phyloP scores from a whole-genome alignment of 2,113 vertebrate genomes.

The Misgurnus mizolepis region DNA sequence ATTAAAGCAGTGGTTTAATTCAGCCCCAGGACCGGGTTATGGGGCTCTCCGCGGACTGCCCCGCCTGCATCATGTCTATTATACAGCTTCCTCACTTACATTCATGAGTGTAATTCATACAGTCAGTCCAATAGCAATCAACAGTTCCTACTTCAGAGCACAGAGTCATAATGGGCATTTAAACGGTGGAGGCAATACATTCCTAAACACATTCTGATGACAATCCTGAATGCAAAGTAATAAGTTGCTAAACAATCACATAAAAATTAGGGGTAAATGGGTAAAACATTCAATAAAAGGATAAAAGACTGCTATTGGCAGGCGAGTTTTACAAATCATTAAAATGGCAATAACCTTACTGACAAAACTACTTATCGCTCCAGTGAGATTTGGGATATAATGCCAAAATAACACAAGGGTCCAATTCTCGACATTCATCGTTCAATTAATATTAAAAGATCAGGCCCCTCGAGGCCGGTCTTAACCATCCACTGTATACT shows the following conservation, averaged over 20 bases:
- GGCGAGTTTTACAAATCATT: conserved; percentile 1
- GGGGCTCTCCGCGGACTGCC: conserved; percentile 7
- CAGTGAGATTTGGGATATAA: conserved; percentile 21
- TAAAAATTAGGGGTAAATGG: background rate
- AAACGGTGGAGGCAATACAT: conserved; percentile 40
- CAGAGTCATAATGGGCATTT: conserved; percentile 9
- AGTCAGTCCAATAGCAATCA: conserved; percentile 33
- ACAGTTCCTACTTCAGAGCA: conserved; percentile 12
- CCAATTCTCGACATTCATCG: conserved; percentile 35
- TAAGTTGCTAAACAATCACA: conserved; percentile 3
- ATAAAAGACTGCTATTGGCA: background rate
- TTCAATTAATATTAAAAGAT: conserved; percentile 17
- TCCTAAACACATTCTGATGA: conserved; percentile 33
- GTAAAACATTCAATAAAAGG: conserved; percentile 18
- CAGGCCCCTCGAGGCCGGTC: background rate
- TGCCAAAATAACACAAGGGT: conserved; percentile 11
- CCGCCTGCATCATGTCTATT: conserved; percentile 10
- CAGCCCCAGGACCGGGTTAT: background rate
- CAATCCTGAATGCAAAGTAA: conserved; percentile 16
- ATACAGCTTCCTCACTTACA: conserved; percentile 39
- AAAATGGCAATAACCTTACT: conserved; percentile 17
- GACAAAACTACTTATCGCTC: conserved; percentile 22
- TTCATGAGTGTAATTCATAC: conserved; percentile 42
- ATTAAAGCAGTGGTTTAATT: conserved; percentile 27
- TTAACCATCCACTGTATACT: background rate